Conservation (phyloP, 2,888 invertebrate genomes). For the Hyles lineata region DNA sequence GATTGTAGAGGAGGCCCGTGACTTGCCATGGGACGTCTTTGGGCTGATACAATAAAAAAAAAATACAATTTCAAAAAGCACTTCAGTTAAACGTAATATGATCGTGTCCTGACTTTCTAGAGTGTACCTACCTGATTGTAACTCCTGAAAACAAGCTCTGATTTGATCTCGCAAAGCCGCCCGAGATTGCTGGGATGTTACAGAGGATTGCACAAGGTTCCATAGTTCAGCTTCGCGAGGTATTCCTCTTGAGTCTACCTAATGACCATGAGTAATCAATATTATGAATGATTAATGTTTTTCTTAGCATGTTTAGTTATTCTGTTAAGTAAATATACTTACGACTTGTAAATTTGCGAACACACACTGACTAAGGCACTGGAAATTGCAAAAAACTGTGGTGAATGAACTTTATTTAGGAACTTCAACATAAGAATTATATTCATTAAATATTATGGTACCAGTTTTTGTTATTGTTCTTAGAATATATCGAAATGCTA, state of each 20-base stretch:
- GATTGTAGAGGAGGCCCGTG: no score
- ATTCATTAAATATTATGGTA: background rate
- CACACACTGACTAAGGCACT: constrained; percentile 82
- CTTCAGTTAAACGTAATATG: no score
- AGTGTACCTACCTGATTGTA: constrained; percentile 66
- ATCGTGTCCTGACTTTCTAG: no score
- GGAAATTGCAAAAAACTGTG: constrained; percentile 49
- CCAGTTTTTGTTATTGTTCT: background rate
- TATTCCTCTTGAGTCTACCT: constrained; percentile 78
- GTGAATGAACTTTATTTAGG: constrained; percentile 19
- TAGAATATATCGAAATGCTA: no score
- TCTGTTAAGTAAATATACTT: constrained; percentile 48
- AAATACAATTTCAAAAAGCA: no score
- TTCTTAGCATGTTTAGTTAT: background rate
- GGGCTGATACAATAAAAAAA: no score
- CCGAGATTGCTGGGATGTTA: constrained; percentile 76
- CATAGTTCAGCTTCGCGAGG: constrained; percentile 76
- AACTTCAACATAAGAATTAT: background rate
- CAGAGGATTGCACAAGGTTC: constrained; percentile 68
- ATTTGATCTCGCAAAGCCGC: constrained; percentile 69
- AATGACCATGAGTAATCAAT: background rate
- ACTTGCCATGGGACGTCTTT: no score
- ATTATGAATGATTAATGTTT: background rate
- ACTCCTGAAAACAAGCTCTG: constrained; percentile 74
- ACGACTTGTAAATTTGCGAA: constrained; percentile 82